A percentile compares a stretch with the other conserved stretches of the same genome.
Evolutionary conservation across 64 coral and sea anemone genomes (phyloP).

Genomic region (Montipora efflorescens): DNA sequence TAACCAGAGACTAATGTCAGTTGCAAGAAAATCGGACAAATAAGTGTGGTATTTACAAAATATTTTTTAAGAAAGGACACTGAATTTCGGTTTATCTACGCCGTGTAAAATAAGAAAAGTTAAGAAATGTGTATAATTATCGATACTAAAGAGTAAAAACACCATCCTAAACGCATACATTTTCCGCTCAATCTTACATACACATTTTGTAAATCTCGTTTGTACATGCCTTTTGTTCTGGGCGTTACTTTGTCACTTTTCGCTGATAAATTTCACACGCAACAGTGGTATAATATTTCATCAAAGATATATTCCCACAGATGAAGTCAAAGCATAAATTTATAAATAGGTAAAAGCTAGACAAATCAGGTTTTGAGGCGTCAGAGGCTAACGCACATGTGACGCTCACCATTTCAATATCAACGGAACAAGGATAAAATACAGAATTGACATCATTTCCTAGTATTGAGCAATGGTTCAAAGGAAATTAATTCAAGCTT

Average conservation of each 20-base stretch:
- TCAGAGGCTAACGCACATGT: slow-evolving; percentile 42
- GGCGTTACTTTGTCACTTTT: slow-evolving; percentile 42
- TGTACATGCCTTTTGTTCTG: slow-evolving; percentile 27
- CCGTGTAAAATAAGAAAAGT: slow-evolving; percentile 54
- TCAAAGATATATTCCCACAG: slow-evolving; percentile 55
- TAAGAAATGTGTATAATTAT: slow-evolving; percentile 61
- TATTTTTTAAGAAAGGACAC: slow-evolving; percentile 37
- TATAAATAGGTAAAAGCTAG: slow-evolving; percentile 54
- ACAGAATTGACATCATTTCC: slow-evolving; percentile 41
- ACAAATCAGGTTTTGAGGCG: slow-evolving; percentile 30
- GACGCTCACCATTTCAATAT: slow-evolving; percentile 25
- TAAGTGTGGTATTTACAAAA: slow-evolving; percentile 35
- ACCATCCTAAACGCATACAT: slow-evolving; percentile 45
- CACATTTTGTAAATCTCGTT: slow-evolving; percentile 38
- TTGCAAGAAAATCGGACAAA: slow-evolving; percentile 2
- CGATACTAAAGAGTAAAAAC: slow-evolving; percentile 37
- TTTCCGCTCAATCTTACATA: slow-evolving; percentile 17
- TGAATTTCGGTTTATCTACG: background rate
- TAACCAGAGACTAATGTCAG: slow-evolving; percentile 26
- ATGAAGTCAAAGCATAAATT: slow-evolving; percentile 60
- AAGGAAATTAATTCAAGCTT: slow-evolving; percentile 48
- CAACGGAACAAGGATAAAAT: slow-evolving; percentile 34
- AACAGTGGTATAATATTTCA: slow-evolving; percentile 47
- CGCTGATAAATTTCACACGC: slow-evolving; percentile 61
- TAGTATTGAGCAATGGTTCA: slow-evolving; percentile 42